phyloP scores from a whole-genome alignment of 1,140 invertebrate species.

The Gonioctena quinquepunctata region DNA sequence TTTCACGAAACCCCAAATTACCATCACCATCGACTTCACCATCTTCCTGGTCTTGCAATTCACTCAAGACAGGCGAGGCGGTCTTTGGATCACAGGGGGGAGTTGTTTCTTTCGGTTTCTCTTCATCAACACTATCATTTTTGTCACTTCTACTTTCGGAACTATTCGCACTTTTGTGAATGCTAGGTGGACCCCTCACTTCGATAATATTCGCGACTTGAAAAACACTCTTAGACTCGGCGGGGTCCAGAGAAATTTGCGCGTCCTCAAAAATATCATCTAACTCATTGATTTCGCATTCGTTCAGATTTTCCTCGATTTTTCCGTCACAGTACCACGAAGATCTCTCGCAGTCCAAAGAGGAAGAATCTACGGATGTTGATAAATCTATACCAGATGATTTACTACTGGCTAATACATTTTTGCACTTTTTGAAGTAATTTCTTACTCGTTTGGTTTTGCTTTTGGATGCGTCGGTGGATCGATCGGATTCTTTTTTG shows the following conservation, averaged over 20 bases:
- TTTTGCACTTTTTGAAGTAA: slow-evolving; percentile 59
- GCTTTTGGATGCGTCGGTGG: slow-evolving; percentile 49
- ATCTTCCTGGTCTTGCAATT: slow-evolving; percentile 42
- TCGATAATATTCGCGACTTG: slow-evolving; percentile 44
- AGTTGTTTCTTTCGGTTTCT: not conserved
- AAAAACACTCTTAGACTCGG: slow-evolving; percentile 13
- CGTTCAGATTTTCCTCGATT: slow-evolving; percentile 33
- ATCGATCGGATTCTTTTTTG: slow-evolving; percentile 23
- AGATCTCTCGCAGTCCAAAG: slow-evolving; percentile 25
- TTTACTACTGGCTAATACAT: slow-evolving; percentile 51
- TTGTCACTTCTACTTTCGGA: not conserved
- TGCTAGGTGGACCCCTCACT: slow-evolving; percentile 24
- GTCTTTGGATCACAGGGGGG: not conserved
- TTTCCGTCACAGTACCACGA: slow-evolving; percentile 36
- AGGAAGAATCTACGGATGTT: slow-evolving; percentile 3
- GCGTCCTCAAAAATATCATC: slow-evolving; percentile 42
- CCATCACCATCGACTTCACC: slow-evolving; percentile 11
- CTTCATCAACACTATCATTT: not conserved
- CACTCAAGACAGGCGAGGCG: slow-evolving; percentile 38
- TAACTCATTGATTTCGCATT: slow-evolving; percentile 44
- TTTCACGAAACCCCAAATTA: not conserved
- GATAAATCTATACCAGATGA: slow-evolving; percentile 28
- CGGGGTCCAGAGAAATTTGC: slow-evolving; percentile 3
- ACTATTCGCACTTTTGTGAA: not conserved
- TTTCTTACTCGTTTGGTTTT: slow-evolving; percentile 59